phyloP scores from a whole-genome alignment of 2,113 vertebrate species.

The Patagioenas fasciata region DNA sequence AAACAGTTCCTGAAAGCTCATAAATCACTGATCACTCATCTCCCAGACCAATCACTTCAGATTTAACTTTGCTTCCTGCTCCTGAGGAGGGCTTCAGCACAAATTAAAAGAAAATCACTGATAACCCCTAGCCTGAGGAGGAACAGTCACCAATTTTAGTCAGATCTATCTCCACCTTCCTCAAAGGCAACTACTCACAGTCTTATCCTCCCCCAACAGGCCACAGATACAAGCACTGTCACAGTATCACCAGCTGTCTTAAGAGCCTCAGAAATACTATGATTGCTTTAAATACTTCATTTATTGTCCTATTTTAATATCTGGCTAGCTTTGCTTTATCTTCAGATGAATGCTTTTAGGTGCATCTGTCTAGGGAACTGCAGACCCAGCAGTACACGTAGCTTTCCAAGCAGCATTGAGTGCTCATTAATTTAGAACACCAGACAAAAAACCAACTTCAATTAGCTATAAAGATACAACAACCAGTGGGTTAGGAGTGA shows the following conservation, averaged over 20 bases:
- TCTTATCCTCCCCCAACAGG: not conserved
- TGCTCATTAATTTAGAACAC: not conserved
- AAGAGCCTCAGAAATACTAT: not conserved
- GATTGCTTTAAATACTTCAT: not conserved
- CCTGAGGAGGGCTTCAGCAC: not conserved
- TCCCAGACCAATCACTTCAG: not conserved
- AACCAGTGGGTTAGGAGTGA: not conserved
- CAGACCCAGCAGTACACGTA: rapidly evolving
- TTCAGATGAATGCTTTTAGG: not conserved
- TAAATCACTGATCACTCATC: not conserved
- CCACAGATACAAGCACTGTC: not conserved
- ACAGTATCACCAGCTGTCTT: not conserved
- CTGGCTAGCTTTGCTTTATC: not conserved
- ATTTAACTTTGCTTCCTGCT: not conserved
- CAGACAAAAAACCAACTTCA: not conserved
- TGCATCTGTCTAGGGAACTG: not conserved
- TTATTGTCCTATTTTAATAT: not conserved
- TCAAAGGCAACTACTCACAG: not conserved
- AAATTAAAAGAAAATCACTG: not conserved
- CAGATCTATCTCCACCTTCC: not conserved
- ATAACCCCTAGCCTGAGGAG: not conserved
- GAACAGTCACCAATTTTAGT: not conserved
- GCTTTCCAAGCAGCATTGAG: rapidly evolving
- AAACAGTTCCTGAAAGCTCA: not conserved
- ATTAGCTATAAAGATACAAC: not conserved